Conservation (phyloP, 2,888 invertebrate genomes). For the Parelbella ahira region DNA sequence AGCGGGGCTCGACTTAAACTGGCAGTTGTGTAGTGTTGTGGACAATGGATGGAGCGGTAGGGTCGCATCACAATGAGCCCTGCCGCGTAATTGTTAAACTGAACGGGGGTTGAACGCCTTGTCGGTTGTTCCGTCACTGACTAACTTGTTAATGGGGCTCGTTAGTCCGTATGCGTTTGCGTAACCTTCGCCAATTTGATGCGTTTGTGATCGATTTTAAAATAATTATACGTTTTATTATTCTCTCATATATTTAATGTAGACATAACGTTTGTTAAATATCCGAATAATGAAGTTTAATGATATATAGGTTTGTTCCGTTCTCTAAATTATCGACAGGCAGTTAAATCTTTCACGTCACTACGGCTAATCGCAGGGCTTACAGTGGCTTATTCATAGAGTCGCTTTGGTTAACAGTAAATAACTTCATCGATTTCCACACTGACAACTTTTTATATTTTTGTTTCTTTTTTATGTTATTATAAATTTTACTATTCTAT, state of each 20-base stretch:
- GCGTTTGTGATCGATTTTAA: constrained; percentile 13
- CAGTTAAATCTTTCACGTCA: constrained; percentile 39
- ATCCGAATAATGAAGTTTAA: too few species aligned
- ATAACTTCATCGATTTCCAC: not conserved
- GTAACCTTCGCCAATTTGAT: constrained; percentile 21
- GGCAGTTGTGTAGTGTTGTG: constrained; percentile 58
- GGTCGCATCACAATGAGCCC: constrained; percentile 72
- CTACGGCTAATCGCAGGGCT: constrained; percentile 34
- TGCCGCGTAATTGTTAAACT: constrained; percentile 77
- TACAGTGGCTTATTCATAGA: constrained; percentile 9
- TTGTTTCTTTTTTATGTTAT: not conserved
- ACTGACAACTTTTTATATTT: not conserved
- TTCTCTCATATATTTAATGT: too few species aligned
- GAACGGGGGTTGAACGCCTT: constrained; percentile 75
- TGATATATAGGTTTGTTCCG: too few species aligned
- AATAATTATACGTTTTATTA: too few species aligned
- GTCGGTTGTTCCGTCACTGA: constrained; percentile 73
- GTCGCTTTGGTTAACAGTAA: constrained; percentile 7
- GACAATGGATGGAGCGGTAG: constrained; percentile 74
- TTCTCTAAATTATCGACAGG: constrained; percentile 25
- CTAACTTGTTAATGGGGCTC: constrained; percentile 29
- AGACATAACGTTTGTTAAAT: too few species aligned
- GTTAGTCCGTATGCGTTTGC: constrained; percentile 24
- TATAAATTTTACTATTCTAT: too few species aligned
- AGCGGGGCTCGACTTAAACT: constrained; percentile 39